Conservation (phyloP, 2,113 vertebrate genomes). For the Epinephelus cyanopodus region DNA sequence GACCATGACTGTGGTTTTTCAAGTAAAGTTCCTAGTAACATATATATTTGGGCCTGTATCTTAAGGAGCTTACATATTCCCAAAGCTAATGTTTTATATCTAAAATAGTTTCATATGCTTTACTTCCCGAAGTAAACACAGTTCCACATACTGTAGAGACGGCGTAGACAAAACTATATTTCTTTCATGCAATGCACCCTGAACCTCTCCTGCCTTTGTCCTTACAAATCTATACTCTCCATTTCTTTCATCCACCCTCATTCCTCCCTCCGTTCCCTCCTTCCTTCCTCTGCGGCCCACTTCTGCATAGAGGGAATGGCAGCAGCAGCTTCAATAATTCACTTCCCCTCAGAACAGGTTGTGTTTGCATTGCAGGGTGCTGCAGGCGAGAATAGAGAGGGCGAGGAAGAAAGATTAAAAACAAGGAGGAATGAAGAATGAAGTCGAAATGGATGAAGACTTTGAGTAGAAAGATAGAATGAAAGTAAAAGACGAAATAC, state of each 20-base stretch:
- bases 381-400: constrained; percentile 77
- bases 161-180: constrained; percentile 49
- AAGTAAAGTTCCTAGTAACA: not conserved
- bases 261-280: constrained; percentile 48
- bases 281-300: constrained; percentile 73
- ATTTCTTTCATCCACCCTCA: constrained; percentile 62
- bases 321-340: constrained; percentile 79
- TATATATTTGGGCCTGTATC: not conserved
- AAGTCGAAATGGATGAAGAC: constrained; percentile 73
- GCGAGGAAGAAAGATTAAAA: constrained; percentile 76
- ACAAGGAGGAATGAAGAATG: constrained; percentile 74
- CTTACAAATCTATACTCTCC: constrained; percentile 62
- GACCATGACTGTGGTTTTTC: not conserved
- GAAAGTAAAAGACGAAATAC: constrained; percentile 40
- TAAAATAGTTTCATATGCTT: not conserved
- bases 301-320: constrained; percentile 72
- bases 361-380: constrained; percentile 81
- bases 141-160: not conserved
- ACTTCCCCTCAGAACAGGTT: constrained; percentile 78
- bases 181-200: constrained; percentile 39
- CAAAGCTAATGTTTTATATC: not conserved
- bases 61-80: not conserved
- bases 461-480: constrained; percentile 63
- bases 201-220: constrained; percentile 30
- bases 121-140: constrained; percentile 12